Evolutionary conservation across 2,113 vertebrate genomes (phyloP).

Genomic region (Megatriorchis doriae): DNA sequence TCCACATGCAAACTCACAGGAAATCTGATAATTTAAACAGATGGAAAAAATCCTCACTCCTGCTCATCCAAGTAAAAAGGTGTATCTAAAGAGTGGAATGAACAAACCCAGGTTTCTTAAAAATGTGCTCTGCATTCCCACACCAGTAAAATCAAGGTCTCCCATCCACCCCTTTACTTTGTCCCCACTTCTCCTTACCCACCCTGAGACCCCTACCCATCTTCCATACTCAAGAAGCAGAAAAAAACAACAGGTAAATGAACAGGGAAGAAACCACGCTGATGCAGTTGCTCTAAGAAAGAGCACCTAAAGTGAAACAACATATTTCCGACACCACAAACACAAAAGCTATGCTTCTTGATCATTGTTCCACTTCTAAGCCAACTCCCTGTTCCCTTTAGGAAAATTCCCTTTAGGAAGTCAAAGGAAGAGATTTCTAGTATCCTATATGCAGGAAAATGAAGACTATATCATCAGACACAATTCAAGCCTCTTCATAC

Average conservation of each 20-base stretch:
- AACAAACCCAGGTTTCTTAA: background rate
- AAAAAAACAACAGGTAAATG: background rate
- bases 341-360: background rate
- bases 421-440: background rate
- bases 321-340: background rate
- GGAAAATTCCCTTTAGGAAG: background rate
- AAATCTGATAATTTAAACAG: background rate
- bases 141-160: background rate
- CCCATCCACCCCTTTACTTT: background rate
- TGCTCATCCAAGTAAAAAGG: background rate
- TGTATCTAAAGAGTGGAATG: accelerated
- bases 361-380: background rate
- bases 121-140: background rate
- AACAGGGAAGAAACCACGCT: background rate
- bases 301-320: background rate
- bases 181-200: background rate
- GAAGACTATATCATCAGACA: background rate
- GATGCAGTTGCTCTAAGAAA: background rate
- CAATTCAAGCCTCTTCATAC: background rate
- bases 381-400: background rate
- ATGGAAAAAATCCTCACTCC: background rate
- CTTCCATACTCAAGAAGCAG: background rate
- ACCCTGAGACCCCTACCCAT: background rate
- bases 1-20: background rate
- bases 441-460: background rate